These are phyloP conservation scores for Lasioglossum baleicum DNA, from an alignment of 1,140 invertebrate genomes.

Conservation along the genomic window DNA sequence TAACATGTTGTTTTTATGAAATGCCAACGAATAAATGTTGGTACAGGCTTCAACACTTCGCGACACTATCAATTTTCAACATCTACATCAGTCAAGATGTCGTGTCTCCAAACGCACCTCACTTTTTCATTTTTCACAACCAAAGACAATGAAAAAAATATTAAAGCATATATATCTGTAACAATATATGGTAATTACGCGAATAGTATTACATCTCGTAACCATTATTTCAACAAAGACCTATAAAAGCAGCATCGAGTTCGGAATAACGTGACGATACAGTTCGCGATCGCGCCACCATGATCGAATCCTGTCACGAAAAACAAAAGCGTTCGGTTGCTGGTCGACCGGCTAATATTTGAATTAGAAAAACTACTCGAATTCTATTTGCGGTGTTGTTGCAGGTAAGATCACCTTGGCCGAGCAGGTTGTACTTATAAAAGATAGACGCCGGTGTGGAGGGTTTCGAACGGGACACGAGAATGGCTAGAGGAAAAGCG, in stretches of 20 bases:
- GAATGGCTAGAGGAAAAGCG: slow-evolving; percentile 14
- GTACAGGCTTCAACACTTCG: not conserved
- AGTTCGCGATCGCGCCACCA: not conserved
- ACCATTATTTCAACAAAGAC: not conserved
- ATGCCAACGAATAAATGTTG: not conserved
- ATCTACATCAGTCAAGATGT: not conserved
- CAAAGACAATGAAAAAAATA: not conserved
- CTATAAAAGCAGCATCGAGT: not conserved
- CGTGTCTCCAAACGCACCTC: no score
- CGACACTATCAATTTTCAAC: not conserved
- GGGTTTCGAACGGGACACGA: not conserved
- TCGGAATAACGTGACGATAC: not conserved
- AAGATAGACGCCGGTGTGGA: no score
- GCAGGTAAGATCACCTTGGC: not conserved
- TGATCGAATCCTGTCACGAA: not conserved
- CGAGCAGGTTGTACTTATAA: no score
- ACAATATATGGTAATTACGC: not conserved
- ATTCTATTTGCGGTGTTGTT: not conserved
- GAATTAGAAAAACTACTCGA: not conserved
- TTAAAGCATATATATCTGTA: not conserved
- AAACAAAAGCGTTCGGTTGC: not conserved
- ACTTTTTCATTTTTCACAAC: not conserved
- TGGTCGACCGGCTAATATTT: slow-evolving; percentile 3
- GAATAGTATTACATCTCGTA: not conserved
- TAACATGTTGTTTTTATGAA: not conserved